These are phyloP conservation scores for Ashinkailepas kermadecensis DNA, from an alignment of 2,888 invertebrate species.

Conservation along the genomic window DNA sequence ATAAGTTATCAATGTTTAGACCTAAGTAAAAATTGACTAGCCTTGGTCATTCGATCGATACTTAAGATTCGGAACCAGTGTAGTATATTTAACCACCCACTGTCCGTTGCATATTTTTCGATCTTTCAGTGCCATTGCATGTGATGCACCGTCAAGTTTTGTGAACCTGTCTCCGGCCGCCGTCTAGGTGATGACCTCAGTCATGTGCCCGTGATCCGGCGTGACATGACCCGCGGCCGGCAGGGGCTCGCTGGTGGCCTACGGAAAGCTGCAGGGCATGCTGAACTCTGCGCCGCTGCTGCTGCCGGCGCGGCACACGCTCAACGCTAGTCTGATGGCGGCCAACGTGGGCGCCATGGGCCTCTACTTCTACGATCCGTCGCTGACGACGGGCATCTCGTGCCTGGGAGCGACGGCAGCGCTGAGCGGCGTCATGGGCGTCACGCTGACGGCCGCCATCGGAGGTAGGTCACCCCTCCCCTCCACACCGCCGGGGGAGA, in stretches of 20 bases:
- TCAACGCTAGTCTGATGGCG: slow-evolving; percentile 61
- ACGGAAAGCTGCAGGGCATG: slow-evolving; percentile 78
- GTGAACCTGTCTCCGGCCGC: too few species aligned
- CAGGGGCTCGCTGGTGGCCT: slow-evolving; percentile 79
- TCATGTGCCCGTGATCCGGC: too few species aligned
- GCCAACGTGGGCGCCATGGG: slow-evolving; percentile 67
- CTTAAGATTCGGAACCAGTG: too few species aligned
- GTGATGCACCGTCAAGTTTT: too few species aligned
- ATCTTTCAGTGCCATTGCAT: too few species aligned
- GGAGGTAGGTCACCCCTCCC: slow-evolving; percentile 53
- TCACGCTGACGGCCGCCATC: slow-evolving; percentile 79
- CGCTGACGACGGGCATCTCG: slow-evolving; percentile 59
- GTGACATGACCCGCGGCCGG: slow-evolving; percentile 27
- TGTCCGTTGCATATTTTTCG: too few species aligned
- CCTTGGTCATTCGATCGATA: too few species aligned
- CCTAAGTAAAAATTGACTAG: too few species aligned
- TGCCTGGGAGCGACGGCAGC: slow-evolving; percentile 67
- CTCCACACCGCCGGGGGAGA: too few species aligned
- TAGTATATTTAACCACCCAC: too few species aligned
- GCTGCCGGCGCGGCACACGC: slow-evolving; percentile 69
- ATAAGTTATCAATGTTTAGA: too few species aligned
- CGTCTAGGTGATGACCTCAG: too few species aligned
- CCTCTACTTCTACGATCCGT: slow-evolving; percentile 56
- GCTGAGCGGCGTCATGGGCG: slow-evolving; percentile 71
- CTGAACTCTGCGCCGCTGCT: slow-evolving; percentile 71